Conservation (phyloP, 2,797 vertebrate species). For the Tachyglossus aculeatus region DNA sequence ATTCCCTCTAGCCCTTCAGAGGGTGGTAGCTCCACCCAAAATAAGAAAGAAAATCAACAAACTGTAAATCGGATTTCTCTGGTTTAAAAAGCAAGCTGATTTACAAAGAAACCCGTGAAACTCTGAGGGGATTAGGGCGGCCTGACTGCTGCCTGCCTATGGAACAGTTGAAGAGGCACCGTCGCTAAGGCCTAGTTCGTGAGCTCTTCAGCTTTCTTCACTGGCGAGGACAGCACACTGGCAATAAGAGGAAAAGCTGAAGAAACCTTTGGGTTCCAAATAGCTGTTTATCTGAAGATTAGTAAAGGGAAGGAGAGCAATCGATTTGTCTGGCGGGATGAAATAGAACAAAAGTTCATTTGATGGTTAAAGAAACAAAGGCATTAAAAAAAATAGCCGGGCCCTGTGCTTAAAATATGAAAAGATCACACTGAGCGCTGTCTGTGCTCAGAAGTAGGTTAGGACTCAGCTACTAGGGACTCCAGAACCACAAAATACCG, state of each 20-base stretch:
- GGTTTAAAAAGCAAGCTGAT: slow-evolving; percentile 45
- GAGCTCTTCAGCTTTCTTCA: slow-evolving; percentile 16
- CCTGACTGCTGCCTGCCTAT: background rate
- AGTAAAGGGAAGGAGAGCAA: background rate
- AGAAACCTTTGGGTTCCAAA: background rate
- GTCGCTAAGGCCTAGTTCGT: background rate
- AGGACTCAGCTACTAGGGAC: background rate
- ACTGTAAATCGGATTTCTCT: slow-evolving; percentile 48
- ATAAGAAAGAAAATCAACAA: slow-evolving; percentile 23
- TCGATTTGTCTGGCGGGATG: background rate
- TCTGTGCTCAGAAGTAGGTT: background rate
- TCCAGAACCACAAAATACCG: background rate
- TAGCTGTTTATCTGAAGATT: background rate
- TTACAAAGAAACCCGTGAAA: slow-evolving; percentile 26
- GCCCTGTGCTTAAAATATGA: background rate
- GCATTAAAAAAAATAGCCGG: background rate
- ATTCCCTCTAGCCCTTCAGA: slow-evolving; percentile 34
- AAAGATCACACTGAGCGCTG: background rate
- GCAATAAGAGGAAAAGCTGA: background rate
- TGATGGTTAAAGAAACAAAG: background rate
- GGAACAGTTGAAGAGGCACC: background rate
- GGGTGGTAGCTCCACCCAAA: slow-evolving; percentile 38
- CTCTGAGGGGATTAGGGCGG: background rate
- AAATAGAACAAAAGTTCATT: background rate
- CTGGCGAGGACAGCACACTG: background rate